Conservation (phyloP, 2,113 vertebrate genomes). For the Tapirus terrestris region DNA sequence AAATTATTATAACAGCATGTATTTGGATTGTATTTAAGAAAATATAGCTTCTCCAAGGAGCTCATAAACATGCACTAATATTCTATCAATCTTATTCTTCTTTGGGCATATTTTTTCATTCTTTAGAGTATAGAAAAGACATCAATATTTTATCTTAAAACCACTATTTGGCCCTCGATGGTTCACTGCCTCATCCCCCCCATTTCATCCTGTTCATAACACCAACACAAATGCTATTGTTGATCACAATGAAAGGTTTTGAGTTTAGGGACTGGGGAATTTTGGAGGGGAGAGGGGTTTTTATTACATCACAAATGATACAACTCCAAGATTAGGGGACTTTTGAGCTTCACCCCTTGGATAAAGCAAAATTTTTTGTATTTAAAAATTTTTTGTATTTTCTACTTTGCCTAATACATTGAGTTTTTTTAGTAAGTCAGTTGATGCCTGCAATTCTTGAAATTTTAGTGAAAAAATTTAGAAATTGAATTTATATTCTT, state of each 20-base stretch:
- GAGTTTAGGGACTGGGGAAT: background rate
- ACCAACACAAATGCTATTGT: background rate
- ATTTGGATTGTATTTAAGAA: slow-evolving; percentile 63
- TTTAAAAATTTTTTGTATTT: background rate
- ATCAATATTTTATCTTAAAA: slow-evolving; percentile 32
- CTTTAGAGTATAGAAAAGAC: slow-evolving; percentile 52
- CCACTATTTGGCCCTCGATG: background rate
- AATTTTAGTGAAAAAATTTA: slow-evolving; percentile 40
- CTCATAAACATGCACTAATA: slow-evolving; percentile 53
- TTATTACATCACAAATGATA: background rate
- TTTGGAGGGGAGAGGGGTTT: background rate
- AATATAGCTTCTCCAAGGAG: slow-evolving; percentile 52
- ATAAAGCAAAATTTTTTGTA: background rate
- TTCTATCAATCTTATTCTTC: slow-evolving; percentile 68
- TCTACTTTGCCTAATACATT: background rate
- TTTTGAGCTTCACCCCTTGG: background rate
- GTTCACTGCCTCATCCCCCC: background rate
- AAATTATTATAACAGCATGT: background rate
- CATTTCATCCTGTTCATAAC: background rate
- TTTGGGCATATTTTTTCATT: slow-evolving; percentile 50
- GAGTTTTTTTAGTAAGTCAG: background rate
- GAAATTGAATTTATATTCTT: slow-evolving; percentile 36
- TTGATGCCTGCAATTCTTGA: slow-evolving; percentile 21
- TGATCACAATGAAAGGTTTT: background rate
- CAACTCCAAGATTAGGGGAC: background rate